A percentile compares a stretch with the other conserved stretches of the same genome.
These are phyloP conservation scores for Tychaedon coryphoeus DNA, from an alignment of 2,113 vertebrate species.

Conservation along the genomic window DNA sequence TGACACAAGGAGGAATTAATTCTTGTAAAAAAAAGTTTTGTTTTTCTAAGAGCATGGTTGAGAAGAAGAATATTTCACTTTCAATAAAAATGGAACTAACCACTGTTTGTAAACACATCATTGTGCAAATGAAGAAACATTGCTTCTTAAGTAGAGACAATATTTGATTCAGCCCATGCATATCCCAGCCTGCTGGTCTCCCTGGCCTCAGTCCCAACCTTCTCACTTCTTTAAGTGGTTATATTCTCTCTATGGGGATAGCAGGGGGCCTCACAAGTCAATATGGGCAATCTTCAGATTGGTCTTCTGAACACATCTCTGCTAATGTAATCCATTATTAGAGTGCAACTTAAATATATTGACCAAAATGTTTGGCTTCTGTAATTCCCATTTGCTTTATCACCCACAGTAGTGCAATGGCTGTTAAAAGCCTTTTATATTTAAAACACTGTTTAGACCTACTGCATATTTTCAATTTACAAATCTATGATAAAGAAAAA, in stretches of 20 bases:
- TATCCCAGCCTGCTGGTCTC: not conserved
- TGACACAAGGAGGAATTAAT: not conserved
- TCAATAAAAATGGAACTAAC: not conserved
- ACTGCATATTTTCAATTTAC: not conserved
- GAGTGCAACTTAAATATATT: constrained; percentile 1
- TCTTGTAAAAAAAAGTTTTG: not conserved
- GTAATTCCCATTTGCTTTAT: not conserved
- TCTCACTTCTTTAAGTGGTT: not conserved
- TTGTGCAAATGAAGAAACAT: constrained; percentile 9
- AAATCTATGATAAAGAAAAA: not conserved
- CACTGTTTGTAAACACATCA: not conserved
- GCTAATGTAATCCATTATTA: constrained; percentile 24
- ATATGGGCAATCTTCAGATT: not conserved
- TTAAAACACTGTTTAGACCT: not conserved
- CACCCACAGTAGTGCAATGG: not conserved
- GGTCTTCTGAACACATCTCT: constrained; percentile 11
- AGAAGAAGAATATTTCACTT: not conserved
- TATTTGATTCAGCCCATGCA: not conserved
- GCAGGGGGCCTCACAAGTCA: not conserved
- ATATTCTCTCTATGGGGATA: not conserved
- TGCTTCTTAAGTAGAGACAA: not conserved
- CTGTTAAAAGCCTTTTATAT: not conserved
- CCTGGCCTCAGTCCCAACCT: not conserved
- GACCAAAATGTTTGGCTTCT: not conserved
- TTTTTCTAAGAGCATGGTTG: not conserved